Evolutionary conservation across 2,888 invertebrate species (phyloP), one percentile per base, ranked within the genome.

Genomic region (Sialis lutaria): DNA sequence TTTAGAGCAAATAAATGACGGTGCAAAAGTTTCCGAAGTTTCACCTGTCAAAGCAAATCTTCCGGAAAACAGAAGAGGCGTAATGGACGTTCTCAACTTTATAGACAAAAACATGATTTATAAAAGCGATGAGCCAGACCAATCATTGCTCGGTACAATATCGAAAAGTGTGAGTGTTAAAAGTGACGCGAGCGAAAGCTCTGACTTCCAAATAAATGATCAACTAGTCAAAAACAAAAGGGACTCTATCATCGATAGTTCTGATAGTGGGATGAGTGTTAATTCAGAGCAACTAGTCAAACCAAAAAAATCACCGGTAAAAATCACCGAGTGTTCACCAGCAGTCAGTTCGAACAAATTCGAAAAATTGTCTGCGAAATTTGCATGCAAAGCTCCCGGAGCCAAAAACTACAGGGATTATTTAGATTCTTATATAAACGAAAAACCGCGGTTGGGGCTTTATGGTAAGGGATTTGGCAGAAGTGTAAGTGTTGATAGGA

Each of bases 91-190:
- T 7, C 42, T 47, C n/a, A 47, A 35, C 12, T 47, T 47, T 10
- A 47, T 47, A 9, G 40, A 47, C 37, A 34, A 10, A 31, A 47
- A 47, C 34, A 47, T 47, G 47, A 47, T 47, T 8, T 32, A 42
- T 31, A 47, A 47, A 42, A 39, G 6, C 40, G 45, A 31, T 13
- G 45, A 35, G 12, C 33, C 42, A 37, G 37, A 42, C 22, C 10
- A 10, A 8, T 37, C 37, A 7, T 37, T 37, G 12, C 12, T 37
- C 6, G 7, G 37, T 37, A 37, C 12, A 6, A 12, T 37, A 10
- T 37, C 37, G 10, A 37, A 37, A 37, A 37, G 37, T 8, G 22
- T 22, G 22, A 37, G 7, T 8, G 37, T 37, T 10, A n/a, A 37
- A 37, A 37, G 12, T 10, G 8, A 12, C 12, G 7, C 12, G 7